Conservation (phyloP, 1,140 invertebrate genomes). For the Cherax destructor region DNA sequence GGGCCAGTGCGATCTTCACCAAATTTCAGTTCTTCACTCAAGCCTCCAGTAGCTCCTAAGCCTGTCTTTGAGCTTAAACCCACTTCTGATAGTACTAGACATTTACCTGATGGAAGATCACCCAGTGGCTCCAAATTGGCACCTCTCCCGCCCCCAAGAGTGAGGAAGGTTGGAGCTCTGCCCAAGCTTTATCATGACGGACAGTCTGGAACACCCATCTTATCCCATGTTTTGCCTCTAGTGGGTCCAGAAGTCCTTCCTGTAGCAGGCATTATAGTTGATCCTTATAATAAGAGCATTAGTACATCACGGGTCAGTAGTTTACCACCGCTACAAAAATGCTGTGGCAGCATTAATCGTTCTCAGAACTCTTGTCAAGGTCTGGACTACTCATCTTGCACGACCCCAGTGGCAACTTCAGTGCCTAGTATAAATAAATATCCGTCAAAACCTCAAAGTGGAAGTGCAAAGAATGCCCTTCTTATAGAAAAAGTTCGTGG, state of each 20-base stretch:
- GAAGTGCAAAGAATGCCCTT: slow-evolving; percentile 58
- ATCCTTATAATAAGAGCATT: slow-evolving; percentile 30
- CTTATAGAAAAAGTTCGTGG: slow-evolving; percentile 61
- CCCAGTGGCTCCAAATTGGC: slow-evolving; percentile 41
- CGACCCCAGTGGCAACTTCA: slow-evolving; percentile 15
- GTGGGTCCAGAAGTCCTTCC: slow-evolving; percentile 43
- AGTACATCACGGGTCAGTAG: slow-evolving; percentile 22
- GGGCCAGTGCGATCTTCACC: slow-evolving; percentile 46
- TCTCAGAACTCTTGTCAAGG: slow-evolving; percentile 19
- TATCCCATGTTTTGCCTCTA: slow-evolving; percentile 18
- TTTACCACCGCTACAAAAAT: slow-evolving; percentile 55
- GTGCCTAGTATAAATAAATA: slow-evolving; percentile 53
- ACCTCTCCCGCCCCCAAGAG: slow-evolving; percentile 57
- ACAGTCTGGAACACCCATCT: not conserved
- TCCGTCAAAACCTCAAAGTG: slow-evolving; percentile 41
- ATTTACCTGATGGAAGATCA: slow-evolving; percentile 31
- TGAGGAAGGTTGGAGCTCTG: slow-evolving; percentile 38
- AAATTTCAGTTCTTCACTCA: slow-evolving; percentile 34
- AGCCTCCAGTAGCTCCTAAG: slow-evolving; percentile 58
- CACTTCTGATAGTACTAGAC: slow-evolving; percentile 25
- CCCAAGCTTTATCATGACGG: slow-evolving; percentile 40
- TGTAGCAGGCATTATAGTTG: slow-evolving; percentile 32
- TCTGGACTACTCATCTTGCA: slow-evolving; percentile 30
- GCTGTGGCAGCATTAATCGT: not conserved
- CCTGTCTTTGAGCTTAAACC: slow-evolving; percentile 54